These are phyloP conservation scores for Craniophora ligustri DNA, from an alignment of 2,888 invertebrate species.

Conservation along the genomic window DNA sequence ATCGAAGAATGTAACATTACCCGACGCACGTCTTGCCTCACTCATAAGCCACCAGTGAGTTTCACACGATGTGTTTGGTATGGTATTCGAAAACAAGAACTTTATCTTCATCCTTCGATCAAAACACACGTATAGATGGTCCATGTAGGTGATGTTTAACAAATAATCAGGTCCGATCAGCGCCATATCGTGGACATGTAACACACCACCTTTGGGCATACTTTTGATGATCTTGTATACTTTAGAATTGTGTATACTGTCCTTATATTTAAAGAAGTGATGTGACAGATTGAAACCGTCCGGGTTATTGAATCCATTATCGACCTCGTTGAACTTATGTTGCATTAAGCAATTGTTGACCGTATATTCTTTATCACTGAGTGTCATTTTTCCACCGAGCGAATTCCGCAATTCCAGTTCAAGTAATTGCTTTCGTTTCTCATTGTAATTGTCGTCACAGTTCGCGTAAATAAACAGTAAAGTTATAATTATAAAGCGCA, in stretches of 20 bases:
- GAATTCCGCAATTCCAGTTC: conserved; percentile 78
- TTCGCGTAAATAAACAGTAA: conserved; percentile 33
- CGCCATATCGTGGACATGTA: conserved; percentile 92
- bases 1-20: conserved; percentile 84
- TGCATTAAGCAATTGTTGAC: conserved; percentile 89
- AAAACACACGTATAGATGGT: conserved; percentile 88
- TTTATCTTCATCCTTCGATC: conserved; percentile 51
- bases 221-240: conserved; percentile 90
- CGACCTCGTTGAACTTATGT: conserved; percentile 86
- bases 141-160: conserved; percentile 89
- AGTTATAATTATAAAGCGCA: conserved; percentile 30
- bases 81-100: conserved; percentile 68
- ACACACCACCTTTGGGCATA: conserved; percentile 93
- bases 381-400: conserved; percentile 85
- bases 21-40: conserved; percentile 74
- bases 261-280: conserved; percentile 90
- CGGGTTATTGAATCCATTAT: conserved; percentile 86
- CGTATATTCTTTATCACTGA: conserved; percentile 81
- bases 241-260: conserved; percentile 88
- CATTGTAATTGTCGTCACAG: conserved; percentile 60
- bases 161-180: conserved; percentile 90
- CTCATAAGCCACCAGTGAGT: conserved; percentile 83
- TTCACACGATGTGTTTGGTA: conserved; percentile 61
- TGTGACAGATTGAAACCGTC: conserved; percentile 89
- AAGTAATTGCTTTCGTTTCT: conserved; percentile 78